Base-by-base conservation (phyloP, 2,113 vertebrate species). In the Glaucidium brasilianum region DNA sequence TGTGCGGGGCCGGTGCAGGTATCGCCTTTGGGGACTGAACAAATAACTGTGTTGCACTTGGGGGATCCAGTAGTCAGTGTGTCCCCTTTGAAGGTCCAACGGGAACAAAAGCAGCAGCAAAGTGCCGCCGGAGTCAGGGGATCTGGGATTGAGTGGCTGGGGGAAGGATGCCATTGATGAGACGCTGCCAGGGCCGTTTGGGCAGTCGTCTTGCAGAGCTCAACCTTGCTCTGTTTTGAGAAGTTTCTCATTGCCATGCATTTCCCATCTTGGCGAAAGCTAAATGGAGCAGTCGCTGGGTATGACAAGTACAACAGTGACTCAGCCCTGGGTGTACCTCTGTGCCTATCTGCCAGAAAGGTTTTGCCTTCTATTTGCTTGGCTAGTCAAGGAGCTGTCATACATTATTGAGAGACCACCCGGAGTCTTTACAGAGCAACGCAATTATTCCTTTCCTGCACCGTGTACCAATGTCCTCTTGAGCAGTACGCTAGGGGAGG, bases 111-210 rank as follows among this genome's bases (percentile, higher is more conserved):
- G 53, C 11, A 5, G 60, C 6, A n/a, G 26, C 5, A 7, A 6
- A 2, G 21, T 30, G 47, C 35, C 0, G 1, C 45, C 49, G 34
- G 15, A 22, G 47, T 15, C 11, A 2, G n/a, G 14, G 62, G 45
- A 26, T 41, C 34, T 60, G 34, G 15, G 21, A 32, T 23, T 11
- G 27, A 34, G 6, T 11, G 26, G 5, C 22, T 8, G 21, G 32
- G 35, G 30, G 35, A 25, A 21, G 50, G 64, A 4, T 8, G 6
- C 3, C 9, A 15, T 19, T 26, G 50, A 4, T 49, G 58, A 43
- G 56, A 22, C 32, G 32, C n/a, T 45, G 56, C 41, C 32, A 50
- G 32, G 32, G 66, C 21, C 1, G 4, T 56, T 41, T 39, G 63
- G 25, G 30, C 3, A 3, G 39, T 26, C 1, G 2, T 17, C 55